Evolutionary conservation across 2,888 invertebrate species (phyloP).

Genomic region (Apotomis turbidana): DNA sequence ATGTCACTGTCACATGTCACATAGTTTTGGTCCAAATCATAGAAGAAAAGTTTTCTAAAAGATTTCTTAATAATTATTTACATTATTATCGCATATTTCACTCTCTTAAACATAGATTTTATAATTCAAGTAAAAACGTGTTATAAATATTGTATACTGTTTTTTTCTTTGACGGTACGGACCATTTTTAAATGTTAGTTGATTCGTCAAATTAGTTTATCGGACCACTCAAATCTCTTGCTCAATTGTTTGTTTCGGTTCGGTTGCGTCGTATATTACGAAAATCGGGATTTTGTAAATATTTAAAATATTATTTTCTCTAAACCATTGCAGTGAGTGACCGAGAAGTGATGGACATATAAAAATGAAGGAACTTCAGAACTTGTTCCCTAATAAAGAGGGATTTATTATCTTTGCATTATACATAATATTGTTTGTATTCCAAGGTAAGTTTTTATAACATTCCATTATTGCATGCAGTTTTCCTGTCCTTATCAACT

Average conservation of each 20-base stretch:
- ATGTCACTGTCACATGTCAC: conserved; percentile 23
- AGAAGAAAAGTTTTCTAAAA: background rate
- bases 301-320: conserved; percentile 2
- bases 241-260: conserved; percentile 18
- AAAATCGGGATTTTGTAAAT: background rate
- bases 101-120: too few species aligned
- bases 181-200: background rate
- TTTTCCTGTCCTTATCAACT: conserved; percentile 8
- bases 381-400: conserved; percentile 92
- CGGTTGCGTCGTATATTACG: conserved; percentile 6
- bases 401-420: conserved; percentile 91
- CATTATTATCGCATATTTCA: too few species aligned
- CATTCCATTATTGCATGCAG: background rate
- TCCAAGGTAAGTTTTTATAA: conserved; percentile 89
- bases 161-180: background rate
- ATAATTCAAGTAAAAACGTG: background rate
- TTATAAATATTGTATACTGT: too few species aligned
- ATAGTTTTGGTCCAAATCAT: conserved; percentile 5
- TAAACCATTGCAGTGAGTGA: background rate
- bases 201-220: background rate
- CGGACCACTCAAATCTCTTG: background rate
- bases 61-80: background rate
- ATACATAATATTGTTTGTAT: conserved; percentile 95
- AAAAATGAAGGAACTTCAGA: conserved; percentile 81
- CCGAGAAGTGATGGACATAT: conserved; percentile 30